phyloP scores from a whole-genome alignment of 2,888 invertebrate species.

The Drosophila monieri region DNA sequence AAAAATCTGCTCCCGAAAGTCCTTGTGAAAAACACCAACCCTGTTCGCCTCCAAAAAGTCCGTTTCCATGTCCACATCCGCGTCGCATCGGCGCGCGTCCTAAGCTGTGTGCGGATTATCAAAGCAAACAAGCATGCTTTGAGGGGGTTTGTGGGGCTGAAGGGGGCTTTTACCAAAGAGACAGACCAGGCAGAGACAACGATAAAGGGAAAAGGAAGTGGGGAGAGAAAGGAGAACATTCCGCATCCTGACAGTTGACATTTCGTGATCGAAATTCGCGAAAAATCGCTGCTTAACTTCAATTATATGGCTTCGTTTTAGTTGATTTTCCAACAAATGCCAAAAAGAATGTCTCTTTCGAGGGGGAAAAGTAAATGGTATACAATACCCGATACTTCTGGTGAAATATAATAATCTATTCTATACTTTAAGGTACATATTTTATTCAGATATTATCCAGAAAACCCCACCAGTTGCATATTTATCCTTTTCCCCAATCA shows the following conservation, averaged over 20 bases:
- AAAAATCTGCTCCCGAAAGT: not conserved
- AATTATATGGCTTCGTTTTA: slow-evolving; percentile 16
- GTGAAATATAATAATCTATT: not conserved
- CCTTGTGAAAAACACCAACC: not conserved
- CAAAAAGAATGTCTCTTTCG: not conserved
- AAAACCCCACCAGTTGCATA: not conserved
- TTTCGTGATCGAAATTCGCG: slow-evolving; percentile 33
- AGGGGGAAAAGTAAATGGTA: not conserved
- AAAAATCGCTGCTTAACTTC: slow-evolving; percentile 25
- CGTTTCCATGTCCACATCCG: slow-evolving; percentile 8
- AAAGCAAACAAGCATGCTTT: slow-evolving; percentile 63
- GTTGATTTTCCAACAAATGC: slow-evolving; percentile 5
- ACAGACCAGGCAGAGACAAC: not conserved
- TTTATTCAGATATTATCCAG: too few species aligned
- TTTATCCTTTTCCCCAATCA: not conserved
- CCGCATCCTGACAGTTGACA: slow-evolving; percentile 30
- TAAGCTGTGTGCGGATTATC: slow-evolving; percentile 77
- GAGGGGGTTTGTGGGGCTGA: not conserved
- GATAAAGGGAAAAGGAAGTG: not conserved
- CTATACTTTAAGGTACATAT: too few species aligned
- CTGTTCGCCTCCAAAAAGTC: slow-evolving; percentile 1
- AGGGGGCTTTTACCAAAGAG: not conserved
- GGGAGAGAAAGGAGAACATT: not conserved
- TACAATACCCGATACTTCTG: not conserved
- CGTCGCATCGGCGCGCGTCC: slow-evolving; percentile 39